A percentile compares a stretch with the other conserved stretches of the same genome.
Conservation (phyloP, 2,888 invertebrate genomes). For the Helleia helle region DNA sequence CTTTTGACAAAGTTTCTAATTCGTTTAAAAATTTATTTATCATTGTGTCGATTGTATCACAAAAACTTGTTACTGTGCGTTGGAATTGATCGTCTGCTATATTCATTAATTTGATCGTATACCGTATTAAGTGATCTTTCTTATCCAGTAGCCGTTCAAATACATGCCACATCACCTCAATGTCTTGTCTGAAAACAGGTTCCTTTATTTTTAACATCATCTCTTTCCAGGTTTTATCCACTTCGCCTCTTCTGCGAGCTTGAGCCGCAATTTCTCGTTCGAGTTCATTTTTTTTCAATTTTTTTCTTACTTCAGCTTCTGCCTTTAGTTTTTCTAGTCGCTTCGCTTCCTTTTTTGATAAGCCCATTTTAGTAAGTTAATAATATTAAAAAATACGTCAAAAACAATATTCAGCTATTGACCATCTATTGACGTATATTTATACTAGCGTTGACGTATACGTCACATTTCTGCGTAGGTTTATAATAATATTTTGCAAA, state of each 20-base stretch:
- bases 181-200: conserved; percentile 49
- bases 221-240: conserved; percentile 49
- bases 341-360: conserved; percentile 49
- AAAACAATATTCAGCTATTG: conserved; percentile 1
- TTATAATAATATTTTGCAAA: too few relatives aligned
- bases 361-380: conserved; percentile 33
- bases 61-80: conserved; percentile 76
- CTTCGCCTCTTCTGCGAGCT: conserved; percentile 32
- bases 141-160: conserved; percentile 72
- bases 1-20: conserved; percentile 40
- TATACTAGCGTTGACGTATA: too few relatives aligned
- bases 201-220: conserved; percentile 58
- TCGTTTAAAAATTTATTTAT: conserved; percentile 61
- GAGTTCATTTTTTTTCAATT: conserved; percentile 43
- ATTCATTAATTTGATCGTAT: conserved; percentile 72
- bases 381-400: conserved; percentile 10
- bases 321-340: conserved; percentile 38
- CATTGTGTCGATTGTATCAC: conserved; percentile 75
- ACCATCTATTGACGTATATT: too few relatives aligned
- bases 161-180: conserved; percentile 54
- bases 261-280: conserved; percentile 48
- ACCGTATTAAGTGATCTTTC: conserved; percentile 74
- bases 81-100: conserved; percentile 77
- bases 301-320: conserved; percentile 36
- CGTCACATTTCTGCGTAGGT: too few relatives aligned